A percentile compares a stretch with the other conserved stretches of the same genome.
These are phyloP conservation scores for Cherax quadricarinatus DNA, from an alignment of 1,140 invertebrate genomes.

Conservation along the genomic window DNA sequence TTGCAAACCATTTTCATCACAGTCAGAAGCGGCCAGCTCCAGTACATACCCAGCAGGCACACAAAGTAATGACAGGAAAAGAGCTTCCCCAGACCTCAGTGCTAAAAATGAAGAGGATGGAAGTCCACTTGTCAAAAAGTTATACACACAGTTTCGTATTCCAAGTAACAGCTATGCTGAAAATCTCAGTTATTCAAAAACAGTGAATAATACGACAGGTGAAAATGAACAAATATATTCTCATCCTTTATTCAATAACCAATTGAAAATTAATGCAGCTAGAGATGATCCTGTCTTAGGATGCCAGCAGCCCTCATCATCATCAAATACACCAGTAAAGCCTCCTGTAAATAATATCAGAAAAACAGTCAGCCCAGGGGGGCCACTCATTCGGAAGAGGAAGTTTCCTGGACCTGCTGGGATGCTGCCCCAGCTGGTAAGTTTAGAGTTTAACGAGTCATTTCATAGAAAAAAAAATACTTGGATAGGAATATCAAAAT, in stretches of 20 bases:
- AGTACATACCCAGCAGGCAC: too few species aligned
- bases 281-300: background rate
- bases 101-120: background rate
- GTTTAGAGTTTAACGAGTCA: background rate
- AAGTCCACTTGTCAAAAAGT: background rate
- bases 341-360: background rate
- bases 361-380: slow-evolving; percentile 11
- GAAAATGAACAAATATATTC: background rate
- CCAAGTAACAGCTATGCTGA: background rate
- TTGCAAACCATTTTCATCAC: background rate
- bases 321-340: slow-evolving; percentile 13
- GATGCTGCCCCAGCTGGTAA: slow-evolving; percentile 20
- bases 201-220: background rate
- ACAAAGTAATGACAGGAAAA: background rate
- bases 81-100: background rate
- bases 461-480: too few species aligned
- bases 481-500: too few species aligned
- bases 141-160: background rate
- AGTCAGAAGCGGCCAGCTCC: background rate
- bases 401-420: slow-evolving; percentile 47
- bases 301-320: background rate
- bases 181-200: background rate
- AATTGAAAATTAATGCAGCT: background rate
- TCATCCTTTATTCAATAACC: background rate
- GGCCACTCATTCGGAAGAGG: slow-evolving; percentile 35